Conservation (phyloP, 2,797 vertebrate species). For the Pyrocephalus nanus region DNA sequence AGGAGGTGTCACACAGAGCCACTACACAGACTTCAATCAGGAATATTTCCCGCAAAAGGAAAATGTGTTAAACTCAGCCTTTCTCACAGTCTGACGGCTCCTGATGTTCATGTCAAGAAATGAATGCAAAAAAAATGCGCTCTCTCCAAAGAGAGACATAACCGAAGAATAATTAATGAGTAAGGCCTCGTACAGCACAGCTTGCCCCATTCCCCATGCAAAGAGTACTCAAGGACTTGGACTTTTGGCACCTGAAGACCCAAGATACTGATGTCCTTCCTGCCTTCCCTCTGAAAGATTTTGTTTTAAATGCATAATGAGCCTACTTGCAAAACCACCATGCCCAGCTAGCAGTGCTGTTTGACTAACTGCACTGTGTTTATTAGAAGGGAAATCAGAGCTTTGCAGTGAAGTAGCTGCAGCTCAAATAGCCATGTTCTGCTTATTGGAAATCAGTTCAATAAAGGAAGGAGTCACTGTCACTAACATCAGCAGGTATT, state of each 20-base stretch:
- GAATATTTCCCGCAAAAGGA: neutral
- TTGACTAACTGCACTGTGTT: neutral
- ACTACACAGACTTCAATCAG: neutral
- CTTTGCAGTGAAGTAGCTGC: neutral
- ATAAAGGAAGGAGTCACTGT: neutral
- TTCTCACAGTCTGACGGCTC: constrained; percentile 42
- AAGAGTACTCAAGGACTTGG: neutral
- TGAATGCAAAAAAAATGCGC: neutral
- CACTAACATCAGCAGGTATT: neutral
- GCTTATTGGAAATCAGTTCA: neutral
- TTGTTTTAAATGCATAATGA: neutral
- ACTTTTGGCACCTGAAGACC: neutral
- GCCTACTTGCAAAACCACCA: neutral
- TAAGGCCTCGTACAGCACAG: neutral
- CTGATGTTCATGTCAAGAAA: constrained; percentile 4
- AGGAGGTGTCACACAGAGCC: neutral
- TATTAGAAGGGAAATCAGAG: neutral
- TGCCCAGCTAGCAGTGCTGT: neutral
- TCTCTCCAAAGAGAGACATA: neutral
- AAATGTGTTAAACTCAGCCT: constrained; percentile 30
- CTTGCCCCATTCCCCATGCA: neutral
- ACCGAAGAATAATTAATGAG: neutral
- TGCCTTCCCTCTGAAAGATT: neutral
- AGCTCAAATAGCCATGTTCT: neutral
- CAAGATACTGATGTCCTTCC: neutral